Conservation (phyloP, 2,888 invertebrate genomes). For the Calameuta filiformis region DNA sequence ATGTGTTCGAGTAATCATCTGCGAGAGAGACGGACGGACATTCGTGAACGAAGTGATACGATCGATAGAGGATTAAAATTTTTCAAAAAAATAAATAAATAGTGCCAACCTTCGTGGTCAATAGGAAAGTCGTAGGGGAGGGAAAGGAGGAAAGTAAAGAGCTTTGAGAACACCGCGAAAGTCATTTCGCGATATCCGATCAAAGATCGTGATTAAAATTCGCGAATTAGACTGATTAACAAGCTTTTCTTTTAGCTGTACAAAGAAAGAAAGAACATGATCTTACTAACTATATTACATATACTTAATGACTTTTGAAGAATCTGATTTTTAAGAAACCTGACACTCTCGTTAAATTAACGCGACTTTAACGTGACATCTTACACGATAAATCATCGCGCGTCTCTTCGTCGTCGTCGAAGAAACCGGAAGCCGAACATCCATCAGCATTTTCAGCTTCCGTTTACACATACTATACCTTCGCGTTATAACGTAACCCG, state of each 20-base stretch:
- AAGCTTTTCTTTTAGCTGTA: neutral
- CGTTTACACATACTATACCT: neutral
- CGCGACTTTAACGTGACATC: neutral
- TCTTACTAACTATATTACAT: neutral
- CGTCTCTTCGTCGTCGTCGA: neutral
- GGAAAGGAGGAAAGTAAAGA: neutral
- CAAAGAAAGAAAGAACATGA: neutral
- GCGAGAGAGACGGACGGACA: neutral
- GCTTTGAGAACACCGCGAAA: neutral
- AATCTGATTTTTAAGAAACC: neutral
- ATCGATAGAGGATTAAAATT: neutral
- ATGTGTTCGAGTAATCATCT: neutral
- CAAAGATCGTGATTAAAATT: neutral
- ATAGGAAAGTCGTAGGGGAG: neutral
- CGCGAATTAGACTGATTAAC: neutral
- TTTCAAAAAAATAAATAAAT: neutral
- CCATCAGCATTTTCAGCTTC: neutral
- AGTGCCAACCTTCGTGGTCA: neutral
- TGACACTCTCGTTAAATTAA: neutral
- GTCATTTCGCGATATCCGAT: neutral
- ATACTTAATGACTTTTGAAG: neutral
- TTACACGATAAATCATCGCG: neutral
- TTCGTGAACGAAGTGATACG: neutral
- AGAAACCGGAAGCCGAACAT: neutral
- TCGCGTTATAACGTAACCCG: neutral